A percentile compares a stretch with the other conserved stretches of the same genome.
phyloP scores from a whole-genome alignment of 2,888 invertebrate species.

The Polylopha cassiicola region DNA sequence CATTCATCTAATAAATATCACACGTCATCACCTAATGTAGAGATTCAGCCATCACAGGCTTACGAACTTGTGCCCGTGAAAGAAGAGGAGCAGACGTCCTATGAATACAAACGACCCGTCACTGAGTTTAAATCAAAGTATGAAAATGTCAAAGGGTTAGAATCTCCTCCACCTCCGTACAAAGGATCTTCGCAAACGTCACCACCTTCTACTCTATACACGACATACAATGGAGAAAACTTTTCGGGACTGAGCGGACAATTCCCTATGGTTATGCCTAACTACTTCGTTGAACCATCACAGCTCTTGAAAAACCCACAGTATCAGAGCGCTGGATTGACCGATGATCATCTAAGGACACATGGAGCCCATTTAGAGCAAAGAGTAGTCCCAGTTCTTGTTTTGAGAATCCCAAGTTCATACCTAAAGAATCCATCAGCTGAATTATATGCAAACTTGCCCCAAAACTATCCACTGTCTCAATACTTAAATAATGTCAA shows the following conservation, averaged over 20 bases:
- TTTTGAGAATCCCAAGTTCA: conserved; percentile 76
- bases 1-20: conserved; percentile 34
- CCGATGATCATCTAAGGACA: conserved; percentile 62
- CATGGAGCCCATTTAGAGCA: conserved; percentile 54
- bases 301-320: conserved; percentile 65
- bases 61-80: conserved; percentile 63
- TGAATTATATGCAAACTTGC: conserved; percentile 75
- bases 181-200: conserved; percentile 16
- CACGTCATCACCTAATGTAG: conserved; percentile 55
- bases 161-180: conserved; percentile 40
- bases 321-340: conserved; percentile 70
- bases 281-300: conserved; percentile 65
- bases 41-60: conserved; percentile 78
- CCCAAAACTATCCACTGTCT: conserved; percentile 73
- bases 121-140: conserved; percentile 47
- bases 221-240: conserved; percentile 67
- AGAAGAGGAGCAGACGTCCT: conserved; percentile 46
- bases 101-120: conserved; percentile 52
- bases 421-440: conserved; percentile 72
- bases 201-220: conserved; percentile 58
- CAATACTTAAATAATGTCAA: conserved; percentile 74
- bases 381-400: conserved; percentile 76
- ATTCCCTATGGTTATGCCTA: conserved; percentile 67
- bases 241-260: conserved; percentile 64
- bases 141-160: conserved; percentile 40